Evolutionary conservation across 2,113 vertebrate species (phyloP).

Genomic region (Cebidichthys violaceus): DNA sequence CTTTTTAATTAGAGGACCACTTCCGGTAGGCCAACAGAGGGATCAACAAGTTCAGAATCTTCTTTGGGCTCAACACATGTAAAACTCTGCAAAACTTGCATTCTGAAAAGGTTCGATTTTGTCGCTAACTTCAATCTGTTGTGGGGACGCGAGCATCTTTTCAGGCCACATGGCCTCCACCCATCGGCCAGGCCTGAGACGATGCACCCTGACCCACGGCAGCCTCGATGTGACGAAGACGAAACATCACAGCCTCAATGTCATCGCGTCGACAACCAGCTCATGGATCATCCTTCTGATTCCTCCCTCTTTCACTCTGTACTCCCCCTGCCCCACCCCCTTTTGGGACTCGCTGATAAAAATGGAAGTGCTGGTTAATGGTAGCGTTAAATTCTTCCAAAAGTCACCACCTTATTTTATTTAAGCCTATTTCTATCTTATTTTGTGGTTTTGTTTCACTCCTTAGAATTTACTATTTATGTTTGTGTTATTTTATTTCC

Average conservation of each 20-base stretch:
- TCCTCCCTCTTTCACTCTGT: neutral
- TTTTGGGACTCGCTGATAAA: constrained; percentile 12
- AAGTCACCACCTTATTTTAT: neutral
- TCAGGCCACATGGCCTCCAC: constrained; percentile 1
- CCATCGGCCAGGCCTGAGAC: neutral
- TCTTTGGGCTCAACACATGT: neutral
- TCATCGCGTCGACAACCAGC: neutral
- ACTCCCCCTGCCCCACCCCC: too few species aligned
- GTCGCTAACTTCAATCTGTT: neutral
- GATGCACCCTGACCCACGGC: neutral
- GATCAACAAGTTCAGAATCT: neutral
- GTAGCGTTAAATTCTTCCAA: neutral
- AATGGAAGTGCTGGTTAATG: neutral
- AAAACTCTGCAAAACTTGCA: neutral
- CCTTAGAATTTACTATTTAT: too few species aligned
- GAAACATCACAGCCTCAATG: neutral
- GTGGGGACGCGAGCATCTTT: neutral
- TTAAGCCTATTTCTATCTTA: neutral
- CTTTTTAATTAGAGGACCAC: neutral
- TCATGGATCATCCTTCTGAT: neutral
- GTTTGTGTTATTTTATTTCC: neutral
- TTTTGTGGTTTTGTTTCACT: neutral
- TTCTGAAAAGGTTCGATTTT: neutral
- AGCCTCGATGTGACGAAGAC: constrained; percentile 8
- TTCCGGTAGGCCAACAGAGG: neutral